Conservation (phyloP, 2,888 invertebrate genomes). For the Deilephila elpenor region DNA sequence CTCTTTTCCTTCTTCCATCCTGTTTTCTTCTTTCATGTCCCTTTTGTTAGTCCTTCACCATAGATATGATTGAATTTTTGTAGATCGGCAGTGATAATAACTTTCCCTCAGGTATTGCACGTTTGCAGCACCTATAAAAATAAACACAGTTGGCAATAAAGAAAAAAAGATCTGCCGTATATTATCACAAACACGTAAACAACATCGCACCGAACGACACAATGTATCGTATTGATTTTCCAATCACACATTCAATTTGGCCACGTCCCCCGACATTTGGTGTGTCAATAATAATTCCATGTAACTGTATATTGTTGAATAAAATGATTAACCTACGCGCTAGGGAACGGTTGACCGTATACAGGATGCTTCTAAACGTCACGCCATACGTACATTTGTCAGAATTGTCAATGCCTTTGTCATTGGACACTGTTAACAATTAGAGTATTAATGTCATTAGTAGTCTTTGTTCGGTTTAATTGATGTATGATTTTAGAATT, state of each 20-base stretch:
- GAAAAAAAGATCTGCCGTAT: background rate
- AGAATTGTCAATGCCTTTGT: constrained; percentile 34
- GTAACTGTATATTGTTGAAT: constrained; percentile 81
- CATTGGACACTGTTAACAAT: constrained; percentile 18
- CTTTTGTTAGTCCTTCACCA: too few relatives aligned
- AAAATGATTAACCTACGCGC: constrained; percentile 79
- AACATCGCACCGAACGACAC: constrained; percentile 9
- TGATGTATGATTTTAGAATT: background rate
- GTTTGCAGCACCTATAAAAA: too few relatives aligned
- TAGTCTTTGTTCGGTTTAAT: constrained; percentile 1
- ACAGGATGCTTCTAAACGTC: constrained; percentile 44
- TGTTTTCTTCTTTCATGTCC: too few relatives aligned
- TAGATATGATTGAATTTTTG: too few relatives aligned
- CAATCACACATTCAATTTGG: constrained; percentile 70
- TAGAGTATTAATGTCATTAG: constrained; percentile 11
- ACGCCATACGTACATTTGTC: constrained; percentile 45
- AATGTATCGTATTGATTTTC: constrained; percentile 65
- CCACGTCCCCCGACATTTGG: constrained; percentile 73
- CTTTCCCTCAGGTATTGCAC: too few relatives aligned
- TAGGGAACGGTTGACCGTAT: constrained; percentile 31
- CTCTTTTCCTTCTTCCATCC: too few relatives aligned
- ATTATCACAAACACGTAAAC: background rate
- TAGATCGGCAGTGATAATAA: too few relatives aligned
- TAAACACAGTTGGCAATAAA: too few relatives aligned
- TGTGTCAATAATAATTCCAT: constrained; percentile 79